Conservation (phyloP, 1,140 invertebrate species). For the Rhopalosiphum padi region DNA sequence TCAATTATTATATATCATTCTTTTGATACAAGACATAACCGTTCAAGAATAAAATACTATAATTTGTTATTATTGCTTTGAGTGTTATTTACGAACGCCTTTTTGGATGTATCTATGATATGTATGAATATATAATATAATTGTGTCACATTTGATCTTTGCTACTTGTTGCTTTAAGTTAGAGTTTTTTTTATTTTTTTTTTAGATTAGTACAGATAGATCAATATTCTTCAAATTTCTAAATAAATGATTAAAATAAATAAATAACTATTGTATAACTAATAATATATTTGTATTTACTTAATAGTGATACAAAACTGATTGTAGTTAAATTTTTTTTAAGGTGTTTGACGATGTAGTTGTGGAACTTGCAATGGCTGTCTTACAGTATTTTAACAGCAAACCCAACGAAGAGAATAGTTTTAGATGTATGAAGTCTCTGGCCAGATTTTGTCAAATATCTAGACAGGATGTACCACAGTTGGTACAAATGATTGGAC, state of each 20-base stretch:
- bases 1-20: not conserved
- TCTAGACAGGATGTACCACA: conserved; percentile 84
- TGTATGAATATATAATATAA: too few species aligned
- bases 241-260: not conserved
- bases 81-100: not conserved
- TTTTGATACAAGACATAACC: not conserved
- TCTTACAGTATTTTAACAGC: conserved; percentile 85
- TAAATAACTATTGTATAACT: not conserved
- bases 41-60: conserved; percentile 4
- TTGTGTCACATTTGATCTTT: conserved; percentile 2
- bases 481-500: conserved; percentile 91
- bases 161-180: conserved; percentile 41
- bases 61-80: not conserved
- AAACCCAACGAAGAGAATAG: conserved; percentile 81
- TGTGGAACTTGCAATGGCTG: conserved; percentile 89
- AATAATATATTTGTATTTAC: not conserved
- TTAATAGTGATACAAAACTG: not conserved
- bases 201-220: not conserved
- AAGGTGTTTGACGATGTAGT: conserved; percentile 94
- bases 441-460: conserved; percentile 81
- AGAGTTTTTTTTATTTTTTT: not conserved
- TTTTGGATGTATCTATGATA: not conserved
- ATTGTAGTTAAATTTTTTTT: conserved; percentile 36
- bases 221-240: not conserved
- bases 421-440: conserved; percentile 78